These are phyloP conservation scores for Lophotriccus pileatus DNA, from an alignment of 2,797 vertebrate species.

Conservation along the genomic window DNA sequence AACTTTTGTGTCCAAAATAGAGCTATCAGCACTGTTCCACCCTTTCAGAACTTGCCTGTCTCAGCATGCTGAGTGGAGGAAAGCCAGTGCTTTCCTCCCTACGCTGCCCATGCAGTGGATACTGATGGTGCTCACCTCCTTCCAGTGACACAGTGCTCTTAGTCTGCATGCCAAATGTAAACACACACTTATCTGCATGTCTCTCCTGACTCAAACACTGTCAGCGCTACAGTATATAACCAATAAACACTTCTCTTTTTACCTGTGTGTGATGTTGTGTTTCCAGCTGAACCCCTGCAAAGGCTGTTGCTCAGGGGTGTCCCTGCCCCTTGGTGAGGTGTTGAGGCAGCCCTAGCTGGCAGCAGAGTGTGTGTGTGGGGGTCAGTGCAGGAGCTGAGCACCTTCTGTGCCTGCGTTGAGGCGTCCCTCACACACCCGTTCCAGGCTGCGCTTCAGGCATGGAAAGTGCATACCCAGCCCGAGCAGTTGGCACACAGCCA, in stretches of 20 bases:
- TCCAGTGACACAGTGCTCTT: slow-evolving; percentile 44
- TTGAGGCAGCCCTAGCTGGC: background rate
- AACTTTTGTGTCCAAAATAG: background rate
- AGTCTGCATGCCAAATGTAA: slow-evolving; percentile 75
- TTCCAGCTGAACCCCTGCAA: background rate
- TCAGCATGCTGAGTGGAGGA: slow-evolving; percentile 37
- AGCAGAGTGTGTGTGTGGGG: background rate
- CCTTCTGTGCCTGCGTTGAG: background rate
- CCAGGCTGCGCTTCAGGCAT: background rate
- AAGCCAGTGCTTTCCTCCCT: slow-evolving; percentile 1
- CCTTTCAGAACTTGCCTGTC: background rate
- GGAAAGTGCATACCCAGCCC: no score
- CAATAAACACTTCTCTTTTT: slow-evolving; percentile 79
- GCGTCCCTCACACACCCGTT: background rate
- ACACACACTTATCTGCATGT: slow-evolving; percentile 74
- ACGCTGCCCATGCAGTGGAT: background rate
- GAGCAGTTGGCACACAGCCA: background rate
- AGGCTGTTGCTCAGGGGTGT: background rate
- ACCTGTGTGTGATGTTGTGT: background rate
- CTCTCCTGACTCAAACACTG: slow-evolving; percentile 64
- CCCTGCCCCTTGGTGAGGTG: background rate
- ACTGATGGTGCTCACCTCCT: slow-evolving; percentile 47
- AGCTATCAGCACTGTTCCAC: slow-evolving; percentile 26
- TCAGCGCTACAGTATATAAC: slow-evolving; percentile 75
- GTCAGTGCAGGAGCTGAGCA: background rate